Base-by-base conservation (phyloP, 1,140 invertebrate species). In the Heliothis subflexa region DNA sequence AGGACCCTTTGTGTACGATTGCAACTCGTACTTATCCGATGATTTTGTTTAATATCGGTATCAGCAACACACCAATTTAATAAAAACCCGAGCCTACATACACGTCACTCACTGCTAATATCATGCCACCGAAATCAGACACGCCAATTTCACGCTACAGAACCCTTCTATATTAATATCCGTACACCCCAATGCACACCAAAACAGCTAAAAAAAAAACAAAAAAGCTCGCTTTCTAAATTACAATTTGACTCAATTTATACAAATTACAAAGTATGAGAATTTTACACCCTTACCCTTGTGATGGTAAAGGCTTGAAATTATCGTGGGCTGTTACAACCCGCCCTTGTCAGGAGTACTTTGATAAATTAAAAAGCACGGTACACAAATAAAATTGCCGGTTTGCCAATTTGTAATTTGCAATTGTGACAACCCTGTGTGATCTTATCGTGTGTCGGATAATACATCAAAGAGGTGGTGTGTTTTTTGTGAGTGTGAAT, bases 291-390 rank as follows among this genome's bases (percentile, higher is more conserved):
- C 61, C 73, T 66, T 72, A 72, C 64, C 78, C 55, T 45, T 40
- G 13, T 47, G 14, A 73, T 61, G 72, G 70, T 75, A 79, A 79
- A 76, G 57, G 78, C 72, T 28, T 52, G 28, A 50, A 78, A 78
- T 71, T 78, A 70, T 64, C 54, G 70, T 66, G 28, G 64, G 54
- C 28, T 75, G 64, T 47, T 68, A 21, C 47, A 33, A 40, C 14
- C 54, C 25, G 33, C 79, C 79, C 79, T 64, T 70, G 70, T 81
- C 68, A 59, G 28, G 59, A 18, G 18, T 70, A 81, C 75, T 78
- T 81, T 81, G 75, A 62, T 59, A 81, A 81, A 81, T 81, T 81
- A 81, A 81, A 80, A 81, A 78, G 75, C 76, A 78, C 59, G 71
- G 47, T 73, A 59, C 71, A 45, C 68, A 78, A 59, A 72, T 64